Percentiles rank a stretch among this genome's conserved stretches.
phyloP scores from a whole-genome alignment of 2,113 vertebrate species.

The Octodon degus region DNA sequence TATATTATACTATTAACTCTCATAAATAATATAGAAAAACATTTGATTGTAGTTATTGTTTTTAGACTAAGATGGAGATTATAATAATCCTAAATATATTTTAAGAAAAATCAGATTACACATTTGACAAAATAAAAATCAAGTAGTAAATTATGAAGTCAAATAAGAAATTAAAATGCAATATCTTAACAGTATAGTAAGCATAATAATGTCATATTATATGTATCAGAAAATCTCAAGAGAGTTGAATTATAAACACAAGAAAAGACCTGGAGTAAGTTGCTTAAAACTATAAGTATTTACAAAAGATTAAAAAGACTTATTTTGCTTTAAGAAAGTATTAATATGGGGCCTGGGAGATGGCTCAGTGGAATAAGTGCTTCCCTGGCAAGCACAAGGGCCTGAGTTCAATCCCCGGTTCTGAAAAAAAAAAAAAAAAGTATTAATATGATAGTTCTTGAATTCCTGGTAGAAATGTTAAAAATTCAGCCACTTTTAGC shows the following conservation, averaged over 20 bases:
- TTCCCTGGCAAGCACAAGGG: no score
- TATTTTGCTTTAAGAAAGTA: background rate
- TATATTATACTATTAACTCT: background rate
- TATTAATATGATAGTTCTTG: background rate
- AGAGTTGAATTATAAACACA: background rate
- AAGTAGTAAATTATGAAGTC: background rate
- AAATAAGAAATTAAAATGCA: background rate
- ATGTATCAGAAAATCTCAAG: constrained; percentile 19
- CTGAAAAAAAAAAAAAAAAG: background rate
- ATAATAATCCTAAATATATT: background rate
- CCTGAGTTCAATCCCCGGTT: no score
- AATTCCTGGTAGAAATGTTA: background rate
- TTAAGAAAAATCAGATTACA: background rate
- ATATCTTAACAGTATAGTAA: background rate
- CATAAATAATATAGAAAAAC: background rate
- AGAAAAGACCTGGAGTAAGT: background rate
- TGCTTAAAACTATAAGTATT: constrained; percentile 20
- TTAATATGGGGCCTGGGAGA: background rate
- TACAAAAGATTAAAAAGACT: constrained; percentile 3
- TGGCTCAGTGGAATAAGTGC: no score
- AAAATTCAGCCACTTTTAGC: background rate
- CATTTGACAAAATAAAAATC: background rate
- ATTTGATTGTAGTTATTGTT: background rate
- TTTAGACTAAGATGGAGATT: background rate
- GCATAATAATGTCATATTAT: background rate